phyloP scores from a whole-genome alignment of 2,113 vertebrate genomes.

The Carlito syrichta region DNA sequence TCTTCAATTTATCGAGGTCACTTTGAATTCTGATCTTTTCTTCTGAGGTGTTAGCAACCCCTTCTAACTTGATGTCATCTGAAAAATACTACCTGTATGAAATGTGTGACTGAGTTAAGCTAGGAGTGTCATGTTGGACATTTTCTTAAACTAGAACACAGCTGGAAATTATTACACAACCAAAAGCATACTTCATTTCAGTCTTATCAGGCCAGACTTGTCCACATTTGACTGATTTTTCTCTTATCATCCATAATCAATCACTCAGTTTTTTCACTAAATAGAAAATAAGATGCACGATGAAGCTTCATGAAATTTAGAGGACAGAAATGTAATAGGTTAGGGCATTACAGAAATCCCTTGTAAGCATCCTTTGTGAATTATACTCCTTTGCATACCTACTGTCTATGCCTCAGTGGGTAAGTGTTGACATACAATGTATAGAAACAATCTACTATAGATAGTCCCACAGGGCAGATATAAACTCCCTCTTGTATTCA shows the following conservation, averaged over 20 bases:
- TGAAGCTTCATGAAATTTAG: background rate
- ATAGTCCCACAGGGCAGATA: background rate
- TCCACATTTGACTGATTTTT: constrained; percentile 51
- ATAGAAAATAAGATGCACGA: constrained; percentile 39
- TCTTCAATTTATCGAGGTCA: constrained; percentile 66
- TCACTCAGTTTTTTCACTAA: constrained; percentile 46
- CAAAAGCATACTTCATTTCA: constrained; percentile 43
- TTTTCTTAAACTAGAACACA: constrained; percentile 65
- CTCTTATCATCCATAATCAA: constrained; percentile 23
- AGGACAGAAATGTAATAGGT: background rate
- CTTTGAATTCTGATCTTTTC: constrained; percentile 60
- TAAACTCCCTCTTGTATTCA: constrained; percentile 12
- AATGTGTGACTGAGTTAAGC: constrained; percentile 59
- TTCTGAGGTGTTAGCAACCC: constrained; percentile 47
- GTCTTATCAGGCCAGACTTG: constrained; percentile 1
- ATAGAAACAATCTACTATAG: constrained; percentile 16
- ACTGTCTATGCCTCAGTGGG: background rate
- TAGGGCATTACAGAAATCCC: background rate
- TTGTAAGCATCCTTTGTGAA: constrained; percentile 5
- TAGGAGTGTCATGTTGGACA: constrained; percentile 51
- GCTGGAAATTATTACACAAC: constrained; percentile 57
- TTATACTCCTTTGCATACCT: background rate
- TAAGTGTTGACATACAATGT: background rate
- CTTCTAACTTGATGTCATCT: constrained; percentile 52
- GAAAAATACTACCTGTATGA: constrained; percentile 61